These are phyloP conservation scores for Sphenopsis melanotis DNA, from an alignment of 2,797 vertebrate species.

Conservation along the genomic window DNA sequence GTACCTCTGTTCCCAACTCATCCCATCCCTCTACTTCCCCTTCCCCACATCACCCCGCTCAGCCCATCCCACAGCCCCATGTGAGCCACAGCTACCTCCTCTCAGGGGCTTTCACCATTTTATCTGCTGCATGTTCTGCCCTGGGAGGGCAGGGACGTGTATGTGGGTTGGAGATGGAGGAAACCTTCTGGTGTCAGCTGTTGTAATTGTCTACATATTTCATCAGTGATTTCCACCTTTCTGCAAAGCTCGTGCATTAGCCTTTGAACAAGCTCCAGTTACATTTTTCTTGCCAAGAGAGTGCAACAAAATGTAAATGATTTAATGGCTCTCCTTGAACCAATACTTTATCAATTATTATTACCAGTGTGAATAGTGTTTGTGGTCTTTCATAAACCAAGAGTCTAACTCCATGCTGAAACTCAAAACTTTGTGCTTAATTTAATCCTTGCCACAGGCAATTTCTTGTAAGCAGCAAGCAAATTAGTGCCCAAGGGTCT, in stretches of 20 bases:
- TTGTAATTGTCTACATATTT: neutral
- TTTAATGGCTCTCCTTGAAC: neutral
- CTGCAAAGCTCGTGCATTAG: neutral
- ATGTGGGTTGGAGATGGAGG: neutral
- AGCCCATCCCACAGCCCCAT: neutral
- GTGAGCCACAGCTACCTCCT: neutral
- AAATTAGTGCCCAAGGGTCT: neutral
- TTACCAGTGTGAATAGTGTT: neutral
- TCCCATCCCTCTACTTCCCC: neutral
- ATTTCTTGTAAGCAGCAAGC: neutral
- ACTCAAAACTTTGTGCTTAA: neutral
- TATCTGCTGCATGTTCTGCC: neutral
- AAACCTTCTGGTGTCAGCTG: neutral
- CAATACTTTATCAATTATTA: neutral
- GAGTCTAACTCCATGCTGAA: neutral
- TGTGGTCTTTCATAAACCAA: neutral
- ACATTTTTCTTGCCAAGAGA: neutral
- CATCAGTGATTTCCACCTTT: neutral
- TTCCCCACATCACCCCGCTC: neutral
- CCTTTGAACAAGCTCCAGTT: neutral
- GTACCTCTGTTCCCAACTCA: neutral
- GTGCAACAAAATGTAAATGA: neutral
- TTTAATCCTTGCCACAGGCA: neutral
- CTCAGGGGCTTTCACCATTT: rapidly evolving
- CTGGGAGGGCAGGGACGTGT: neutral